Base-by-base conservation (phyloP, 2,888 invertebrate species). In the Pteria penguin region DNA sequence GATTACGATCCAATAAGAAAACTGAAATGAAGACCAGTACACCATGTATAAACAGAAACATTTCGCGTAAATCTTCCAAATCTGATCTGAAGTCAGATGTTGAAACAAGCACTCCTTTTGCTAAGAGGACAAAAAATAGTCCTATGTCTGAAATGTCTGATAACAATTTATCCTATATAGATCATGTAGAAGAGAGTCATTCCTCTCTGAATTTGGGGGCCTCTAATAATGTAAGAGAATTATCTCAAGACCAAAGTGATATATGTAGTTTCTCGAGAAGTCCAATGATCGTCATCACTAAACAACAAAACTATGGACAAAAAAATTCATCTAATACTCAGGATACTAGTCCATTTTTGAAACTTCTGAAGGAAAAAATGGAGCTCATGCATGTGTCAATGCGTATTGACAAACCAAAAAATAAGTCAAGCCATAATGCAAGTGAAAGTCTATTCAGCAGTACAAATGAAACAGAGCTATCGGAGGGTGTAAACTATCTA, bases 81-180 rank as follows among this genome's bases (percentile, higher is more conserved):
- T 65, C 65, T 29, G 31, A 57, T 29, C 57, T 27, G 26, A 72
- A 72, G 31, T 54, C 54, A 57, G 62, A 52, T 52, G 74, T 84
- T 1, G 86, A 86, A 65, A 87, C 87, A 4, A 87, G 87, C 71
- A 86, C 87, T 18, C 87, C 87, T 11, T 75, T 80, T 58, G 83
- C 80, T 14, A 84, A 81, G 32, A 60, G 80, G 62, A 77, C 80
- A 55, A 60, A 76, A 72, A 45, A 18, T 8, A 45, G 11, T 45
- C 45, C 45, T 14, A 8, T 45, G 18, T 45, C 45, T 14, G 45
- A 45, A 14, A 45, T 45, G 11, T 18, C 8, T 18, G 18, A 45
- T 45, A 45, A 18, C 18, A 78, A 84, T 66, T 62, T 85, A 14
- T 85, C 84, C 31, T 78, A 79, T 63, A 86, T 84, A 62, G 82